Conservation (phyloP, 1,140 invertebrate genomes). For the Trinorchestia longiramus region DNA sequence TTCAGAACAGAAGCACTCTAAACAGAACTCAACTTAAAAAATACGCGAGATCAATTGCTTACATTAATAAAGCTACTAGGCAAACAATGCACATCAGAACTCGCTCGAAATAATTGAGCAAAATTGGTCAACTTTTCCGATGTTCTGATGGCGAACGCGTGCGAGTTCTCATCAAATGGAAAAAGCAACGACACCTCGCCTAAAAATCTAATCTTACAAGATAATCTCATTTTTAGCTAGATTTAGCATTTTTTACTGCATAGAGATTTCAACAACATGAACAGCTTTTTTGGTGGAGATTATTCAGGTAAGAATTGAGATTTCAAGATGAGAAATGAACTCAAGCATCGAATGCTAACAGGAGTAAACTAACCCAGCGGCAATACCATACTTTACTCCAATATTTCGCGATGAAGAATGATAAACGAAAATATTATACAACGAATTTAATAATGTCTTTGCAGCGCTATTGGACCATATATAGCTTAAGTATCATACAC, state of each 20-base stretch:
- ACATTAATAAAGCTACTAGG: background rate
- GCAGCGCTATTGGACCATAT: background rate
- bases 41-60: background rate
- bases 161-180: background rate
- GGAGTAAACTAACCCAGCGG: background rate
- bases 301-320: constrained; percentile 32
- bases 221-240: constrained; percentile 29
- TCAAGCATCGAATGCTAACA: background rate
- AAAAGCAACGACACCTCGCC: background rate
- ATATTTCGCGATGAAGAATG: background rate
- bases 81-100: background rate
- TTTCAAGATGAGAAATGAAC: background rate
- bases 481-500: background rate
- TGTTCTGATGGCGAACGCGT: background rate
- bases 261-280: constrained; percentile 32
- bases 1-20: background rate
- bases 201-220: background rate
- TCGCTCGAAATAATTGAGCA: background rate
- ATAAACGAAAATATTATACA: background rate
- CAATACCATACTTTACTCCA: background rate
- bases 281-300: constrained; percentile 32
- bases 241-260: background rate
- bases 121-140: background rate
- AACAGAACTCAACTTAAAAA: background rate
- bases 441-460: constrained; percentile 16